Conservation (phyloP, 2,888 invertebrate species). For the Lycaena phlaeas region DNA sequence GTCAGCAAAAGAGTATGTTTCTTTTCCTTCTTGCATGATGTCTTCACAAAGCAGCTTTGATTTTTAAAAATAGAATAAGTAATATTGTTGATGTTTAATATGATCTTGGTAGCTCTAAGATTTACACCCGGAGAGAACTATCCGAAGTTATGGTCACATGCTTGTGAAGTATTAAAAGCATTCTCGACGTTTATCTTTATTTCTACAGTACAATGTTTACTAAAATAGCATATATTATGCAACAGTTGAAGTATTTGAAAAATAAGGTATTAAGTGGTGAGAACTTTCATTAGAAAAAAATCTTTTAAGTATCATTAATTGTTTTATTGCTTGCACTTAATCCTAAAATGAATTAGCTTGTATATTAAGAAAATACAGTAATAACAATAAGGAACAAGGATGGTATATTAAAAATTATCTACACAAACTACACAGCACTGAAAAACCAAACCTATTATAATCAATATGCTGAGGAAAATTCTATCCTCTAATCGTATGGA, state of each 20-base stretch:
- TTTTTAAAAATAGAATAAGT: background rate
- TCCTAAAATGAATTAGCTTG: no score
- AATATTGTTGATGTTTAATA: background rate
- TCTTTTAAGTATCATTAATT: background rate
- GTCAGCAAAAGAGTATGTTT: no score
- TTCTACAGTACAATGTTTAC: conserved; percentile 4
- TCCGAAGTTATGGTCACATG: background rate
- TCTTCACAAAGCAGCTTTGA: background rate
- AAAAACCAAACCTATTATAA: no score
- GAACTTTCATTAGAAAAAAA: conserved; percentile 7
- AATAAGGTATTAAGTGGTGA: background rate
- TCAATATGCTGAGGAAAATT: no score
- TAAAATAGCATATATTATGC: background rate
- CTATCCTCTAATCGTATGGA: no score
- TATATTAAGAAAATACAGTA: no score
- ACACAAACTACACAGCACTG: no score
- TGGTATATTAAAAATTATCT: no score
- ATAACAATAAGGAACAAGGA: no score
- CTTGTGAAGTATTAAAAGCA: background rate
- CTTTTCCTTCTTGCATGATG: background rate
- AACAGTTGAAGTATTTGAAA: background rate
- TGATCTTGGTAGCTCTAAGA: background rate
- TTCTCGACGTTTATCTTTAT: background rate
- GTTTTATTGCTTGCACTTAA: background rate
- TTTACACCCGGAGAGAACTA: background rate